These are phyloP conservation scores for Catocala nupta DNA, from an alignment of 2,888 invertebrate species.

Conservation along the genomic window DNA sequence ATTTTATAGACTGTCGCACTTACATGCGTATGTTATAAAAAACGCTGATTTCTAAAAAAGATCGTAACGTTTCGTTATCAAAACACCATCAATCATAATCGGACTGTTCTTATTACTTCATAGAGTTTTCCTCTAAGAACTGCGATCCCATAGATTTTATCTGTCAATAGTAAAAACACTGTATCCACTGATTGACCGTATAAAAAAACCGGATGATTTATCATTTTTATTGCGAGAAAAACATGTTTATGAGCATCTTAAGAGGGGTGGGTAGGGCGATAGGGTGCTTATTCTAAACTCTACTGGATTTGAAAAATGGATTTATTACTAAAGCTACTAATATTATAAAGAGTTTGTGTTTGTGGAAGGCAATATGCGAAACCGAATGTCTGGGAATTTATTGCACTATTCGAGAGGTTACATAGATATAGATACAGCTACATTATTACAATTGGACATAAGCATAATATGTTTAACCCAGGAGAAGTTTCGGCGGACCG, in stretches of 20 bases:
- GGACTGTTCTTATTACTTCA: constrained; percentile 58
- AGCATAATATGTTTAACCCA: no score
- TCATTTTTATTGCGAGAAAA: constrained; percentile 88
- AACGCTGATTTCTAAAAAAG: constrained; percentile 1
- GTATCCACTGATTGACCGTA: constrained; percentile 87
- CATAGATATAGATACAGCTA: no score
- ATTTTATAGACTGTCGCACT: not conserved
- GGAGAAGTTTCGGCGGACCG: no score
- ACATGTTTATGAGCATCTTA: constrained; percentile 88
- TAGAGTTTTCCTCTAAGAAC: constrained; percentile 59
- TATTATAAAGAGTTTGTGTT: no score
- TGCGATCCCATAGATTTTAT: constrained; percentile 74
- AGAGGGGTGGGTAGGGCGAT: constrained; percentile 67
- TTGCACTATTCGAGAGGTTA: no score
- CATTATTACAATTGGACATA: no score
- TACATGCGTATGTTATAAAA: not conserved
- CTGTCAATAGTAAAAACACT: constrained; percentile 75
- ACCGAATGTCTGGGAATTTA: no score
- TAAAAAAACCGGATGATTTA: constrained; percentile 86
- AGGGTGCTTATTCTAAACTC: constrained; percentile 52
- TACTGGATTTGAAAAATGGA: constrained; percentile 10
- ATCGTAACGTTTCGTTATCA: constrained; percentile 44
- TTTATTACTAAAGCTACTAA: no score
- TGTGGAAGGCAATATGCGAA: no score
- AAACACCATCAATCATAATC: constrained; percentile 65